Evolutionary conservation across 2,113 vertebrate species (phyloP).

Genomic region (Corythaeola cristata): DNA sequence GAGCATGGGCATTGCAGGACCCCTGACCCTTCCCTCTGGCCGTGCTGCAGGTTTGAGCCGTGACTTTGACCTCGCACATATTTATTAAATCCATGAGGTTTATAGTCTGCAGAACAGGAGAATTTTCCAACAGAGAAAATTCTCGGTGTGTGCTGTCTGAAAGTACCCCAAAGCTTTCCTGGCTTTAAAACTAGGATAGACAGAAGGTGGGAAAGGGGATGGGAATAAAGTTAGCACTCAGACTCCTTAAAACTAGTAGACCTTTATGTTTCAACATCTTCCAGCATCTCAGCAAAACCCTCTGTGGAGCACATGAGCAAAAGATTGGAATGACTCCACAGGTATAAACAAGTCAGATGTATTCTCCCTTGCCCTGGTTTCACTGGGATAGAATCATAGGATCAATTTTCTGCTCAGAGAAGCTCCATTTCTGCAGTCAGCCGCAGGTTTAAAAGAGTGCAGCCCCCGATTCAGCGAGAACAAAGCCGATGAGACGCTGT

Average conservation of each 20-base stretch:
- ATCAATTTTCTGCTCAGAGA: too few relatives aligned
- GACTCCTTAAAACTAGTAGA: neutral
- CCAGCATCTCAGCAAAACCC: neutral
- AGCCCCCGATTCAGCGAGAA: too few relatives aligned
- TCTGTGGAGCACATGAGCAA: rapidly evolving
- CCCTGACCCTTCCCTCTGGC: neutral
- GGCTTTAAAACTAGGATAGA: neutral
- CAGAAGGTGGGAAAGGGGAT: too few relatives aligned
- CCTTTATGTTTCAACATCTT: neutral
- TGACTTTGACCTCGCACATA: neutral
- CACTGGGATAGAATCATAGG: too few relatives aligned
- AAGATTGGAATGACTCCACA: too few relatives aligned
- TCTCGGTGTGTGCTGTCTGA: neutral
- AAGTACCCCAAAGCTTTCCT: neutral
- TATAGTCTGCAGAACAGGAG: neutral
- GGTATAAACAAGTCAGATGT: rapidly evolving
- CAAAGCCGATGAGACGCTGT: too few relatives aligned
- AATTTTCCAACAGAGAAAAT: neutral
- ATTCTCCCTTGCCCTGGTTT: neutral
- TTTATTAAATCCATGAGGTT: rapidly evolving
- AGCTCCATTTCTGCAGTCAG: too few relatives aligned
- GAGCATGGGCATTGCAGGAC: rapidly evolving
- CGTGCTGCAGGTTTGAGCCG: rapidly evolving
- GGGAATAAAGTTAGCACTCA: neutral
- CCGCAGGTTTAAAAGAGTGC: too few relatives aligned